Evolutionary conservation across 2,797 vertebrate species (phyloP).

Genomic region (Cossypha heuglini): DNA sequence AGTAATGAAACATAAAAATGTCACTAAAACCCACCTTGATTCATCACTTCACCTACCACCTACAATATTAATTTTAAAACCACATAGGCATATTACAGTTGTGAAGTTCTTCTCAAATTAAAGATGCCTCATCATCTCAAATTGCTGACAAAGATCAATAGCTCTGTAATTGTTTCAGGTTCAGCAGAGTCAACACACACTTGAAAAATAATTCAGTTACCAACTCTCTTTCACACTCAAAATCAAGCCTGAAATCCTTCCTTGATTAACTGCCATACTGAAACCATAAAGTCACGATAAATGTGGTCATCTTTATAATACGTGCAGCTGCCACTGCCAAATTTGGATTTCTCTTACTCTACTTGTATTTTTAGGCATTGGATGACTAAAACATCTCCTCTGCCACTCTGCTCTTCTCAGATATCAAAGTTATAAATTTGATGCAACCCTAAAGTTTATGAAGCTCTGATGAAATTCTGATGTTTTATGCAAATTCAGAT

Average conservation of each 20-base stretch:
- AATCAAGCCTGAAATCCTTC: background rate
- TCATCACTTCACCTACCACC: background rate
- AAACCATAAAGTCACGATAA: conserved; percentile 21
- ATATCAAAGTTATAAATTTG: background rate
- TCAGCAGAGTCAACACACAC: background rate
- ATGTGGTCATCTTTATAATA: background rate
- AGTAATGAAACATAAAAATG: background rate
- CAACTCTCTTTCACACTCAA: background rate
- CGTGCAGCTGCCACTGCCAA: background rate
- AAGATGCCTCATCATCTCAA: background rate
- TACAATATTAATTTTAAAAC: background rate
- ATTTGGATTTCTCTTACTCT: conserved; percentile 36
- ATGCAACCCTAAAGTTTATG: background rate
- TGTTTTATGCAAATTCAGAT: background rate
- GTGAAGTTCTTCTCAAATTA: background rate
- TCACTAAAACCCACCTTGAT: background rate
- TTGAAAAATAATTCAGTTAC: background rate
- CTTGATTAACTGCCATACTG: background rate
- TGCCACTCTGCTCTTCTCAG: background rate
- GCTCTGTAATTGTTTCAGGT: background rate
- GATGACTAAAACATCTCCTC: conserved; percentile 38
- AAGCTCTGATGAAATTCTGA: background rate
- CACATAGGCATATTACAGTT: background rate
- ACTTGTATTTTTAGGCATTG: conserved; percentile 41
- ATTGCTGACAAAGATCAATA: background rate